phyloP scores from a whole-genome alignment of 2,888 invertebrate genomes.

The Rhyacophila evoluta region DNA sequence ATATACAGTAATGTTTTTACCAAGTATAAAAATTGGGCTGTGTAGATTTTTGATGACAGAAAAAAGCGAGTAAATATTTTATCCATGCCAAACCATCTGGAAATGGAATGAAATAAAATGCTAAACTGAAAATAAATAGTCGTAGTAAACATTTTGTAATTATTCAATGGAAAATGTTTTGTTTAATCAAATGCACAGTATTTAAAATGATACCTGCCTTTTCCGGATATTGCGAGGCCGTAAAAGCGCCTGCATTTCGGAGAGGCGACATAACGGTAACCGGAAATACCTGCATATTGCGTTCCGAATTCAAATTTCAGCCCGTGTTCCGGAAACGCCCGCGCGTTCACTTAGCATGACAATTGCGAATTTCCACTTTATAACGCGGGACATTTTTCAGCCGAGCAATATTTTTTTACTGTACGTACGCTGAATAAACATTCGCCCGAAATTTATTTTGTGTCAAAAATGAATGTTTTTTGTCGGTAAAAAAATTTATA shows the following conservation, averaged over 20 bases:
- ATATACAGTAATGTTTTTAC: no score
- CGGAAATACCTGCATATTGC: conserved; percentile 44
- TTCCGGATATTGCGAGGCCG: background rate
- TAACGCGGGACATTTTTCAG: conserved; percentile 12
- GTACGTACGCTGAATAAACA: background rate
- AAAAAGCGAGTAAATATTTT: no score
- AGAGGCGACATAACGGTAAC: conserved; percentile 21
- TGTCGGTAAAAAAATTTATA: no score
- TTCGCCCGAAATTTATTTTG: background rate
- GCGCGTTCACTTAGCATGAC: conserved; percentile 42
- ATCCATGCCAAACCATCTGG: no score
- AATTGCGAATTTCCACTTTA: conserved; percentile 36
- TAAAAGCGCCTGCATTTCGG: conserved; percentile 1
- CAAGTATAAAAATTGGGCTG: no score
- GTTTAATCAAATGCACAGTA: background rate
- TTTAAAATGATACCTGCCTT: background rate
- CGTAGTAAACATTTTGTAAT: background rate
- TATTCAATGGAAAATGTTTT: background rate
- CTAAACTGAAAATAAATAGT: background rate
- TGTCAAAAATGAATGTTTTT: background rate
- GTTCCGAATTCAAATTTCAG: conserved; percentile 38
- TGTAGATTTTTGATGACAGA: no score
- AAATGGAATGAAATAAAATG: no score
- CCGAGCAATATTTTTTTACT: background rate
- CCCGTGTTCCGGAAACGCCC: conserved; percentile 35